These are phyloP conservation scores for Netelia virgata DNA, from an alignment of 2,888 invertebrate genomes.

Conservation along the genomic window DNA sequence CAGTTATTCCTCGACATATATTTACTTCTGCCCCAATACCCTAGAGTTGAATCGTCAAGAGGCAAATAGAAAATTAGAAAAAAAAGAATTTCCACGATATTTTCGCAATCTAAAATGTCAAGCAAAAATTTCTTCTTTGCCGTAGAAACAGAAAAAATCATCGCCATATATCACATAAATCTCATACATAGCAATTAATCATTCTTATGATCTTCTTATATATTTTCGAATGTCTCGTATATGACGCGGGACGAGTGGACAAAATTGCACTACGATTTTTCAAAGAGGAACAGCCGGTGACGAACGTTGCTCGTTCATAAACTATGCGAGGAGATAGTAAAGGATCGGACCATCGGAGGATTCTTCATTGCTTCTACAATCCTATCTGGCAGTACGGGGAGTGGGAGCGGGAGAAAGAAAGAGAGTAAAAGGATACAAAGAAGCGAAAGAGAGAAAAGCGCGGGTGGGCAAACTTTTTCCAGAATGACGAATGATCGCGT, in stretches of 20 bases:
- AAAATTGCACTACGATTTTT: conserved; percentile 55
- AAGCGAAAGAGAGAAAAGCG: conserved; percentile 22
- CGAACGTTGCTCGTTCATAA: conserved; percentile 52
- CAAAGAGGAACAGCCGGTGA: conserved; percentile 45
- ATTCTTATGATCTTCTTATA: conserved; percentile 17
- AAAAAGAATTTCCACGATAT: too few relatives aligned
- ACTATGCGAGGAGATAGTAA: conserved; percentile 33
- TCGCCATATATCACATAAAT: not conserved
- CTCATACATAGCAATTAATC: conserved; percentile 17
- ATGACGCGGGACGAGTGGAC: conserved; percentile 8
- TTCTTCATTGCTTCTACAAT: conserved; percentile 29
- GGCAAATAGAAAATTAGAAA: too few relatives aligned
- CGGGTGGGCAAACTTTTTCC: conserved; percentile 64
- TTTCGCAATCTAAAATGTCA: too few relatives aligned
- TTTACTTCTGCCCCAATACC: too few relatives aligned
- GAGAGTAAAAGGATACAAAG: conserved; percentile 1
- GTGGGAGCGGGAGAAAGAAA: conserved; percentile 1
- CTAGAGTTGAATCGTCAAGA: too few relatives aligned
- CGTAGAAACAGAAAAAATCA: not conserved
- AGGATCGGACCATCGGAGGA: not conserved
- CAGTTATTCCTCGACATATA: too few relatives aligned
- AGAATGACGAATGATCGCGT: conserved; percentile 75
- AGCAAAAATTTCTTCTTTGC: not conserved
- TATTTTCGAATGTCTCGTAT: conserved; percentile 30
- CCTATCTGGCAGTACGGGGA: not conserved